Evolutionary conservation across 2,888 invertebrate species (phyloP).

Genomic region (Rotaria magnacalcarata): DNA sequence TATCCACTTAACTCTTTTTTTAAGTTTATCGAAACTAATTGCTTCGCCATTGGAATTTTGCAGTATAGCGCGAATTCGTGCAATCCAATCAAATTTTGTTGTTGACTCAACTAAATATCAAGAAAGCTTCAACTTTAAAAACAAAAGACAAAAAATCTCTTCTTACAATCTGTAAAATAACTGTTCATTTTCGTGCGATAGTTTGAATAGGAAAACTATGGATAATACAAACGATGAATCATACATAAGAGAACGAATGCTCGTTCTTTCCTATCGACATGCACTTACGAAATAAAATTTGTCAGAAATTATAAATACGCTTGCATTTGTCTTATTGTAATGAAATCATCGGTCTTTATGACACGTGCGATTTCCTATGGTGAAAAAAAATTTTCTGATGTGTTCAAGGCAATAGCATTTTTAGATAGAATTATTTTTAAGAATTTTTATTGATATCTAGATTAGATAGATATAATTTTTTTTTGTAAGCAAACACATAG

Average conservation of each 20-base stretch:
- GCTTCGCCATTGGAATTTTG: not conserved
- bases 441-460: not conserved
- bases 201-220: too few relatives aligned
- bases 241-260: too few relatives aligned
- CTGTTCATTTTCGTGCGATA: not conserved
- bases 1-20: not conserved
- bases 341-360: too few relatives aligned
- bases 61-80: not conserved
- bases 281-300: too few relatives aligned
- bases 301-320: too few relatives aligned
- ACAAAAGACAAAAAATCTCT: not conserved
- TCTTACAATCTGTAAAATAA: conserved; percentile 1
- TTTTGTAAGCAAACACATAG: not conserved
- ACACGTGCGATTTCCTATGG: too few relatives aligned
- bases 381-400: too few relatives aligned
- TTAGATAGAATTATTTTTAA: not conserved
- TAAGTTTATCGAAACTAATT: not conserved
- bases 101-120: not conserved
- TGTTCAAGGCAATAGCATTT: too few relatives aligned
- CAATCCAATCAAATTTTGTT: not conserved
- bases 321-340: too few relatives aligned
- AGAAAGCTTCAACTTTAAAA: not conserved
- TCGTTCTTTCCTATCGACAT: too few relatives aligned
- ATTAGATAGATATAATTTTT: not conserved
- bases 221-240: too few relatives aligned